Base-by-base conservation (phyloP, 2,888 invertebrate genomes). In the Epirrhoe tristata region DNA sequence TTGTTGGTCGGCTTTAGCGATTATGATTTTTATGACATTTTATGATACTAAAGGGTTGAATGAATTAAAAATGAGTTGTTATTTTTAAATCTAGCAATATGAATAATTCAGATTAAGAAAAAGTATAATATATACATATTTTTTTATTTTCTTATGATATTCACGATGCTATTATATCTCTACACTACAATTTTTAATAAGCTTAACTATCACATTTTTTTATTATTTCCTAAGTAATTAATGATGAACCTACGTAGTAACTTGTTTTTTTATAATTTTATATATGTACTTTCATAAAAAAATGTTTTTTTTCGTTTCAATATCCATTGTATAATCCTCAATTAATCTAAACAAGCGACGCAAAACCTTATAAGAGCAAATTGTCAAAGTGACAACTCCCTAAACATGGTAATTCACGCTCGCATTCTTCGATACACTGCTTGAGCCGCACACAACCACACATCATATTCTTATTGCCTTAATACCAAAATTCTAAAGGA, bases 331-430 rank as follows among this genome's bases (percentile, higher is more conserved):
- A 43, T 75, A 77, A 79, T 77, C 71, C 66, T 65, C 66, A 75
- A 80, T 76, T 79, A 80, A 80, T 80, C 80, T 79, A 65, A 78
- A 76, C 75, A 78, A 77, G 77, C 77, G 76, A 70, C 73, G 71
- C 73, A 74, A 84, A 85, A 79, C 82, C 83, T 81, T 89, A 87
- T 84, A 88, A 83, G 85, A 88, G 86, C 86, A 86, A 90, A 91
- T 88, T 87, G 90, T 88, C 88, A 90, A 89, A 88, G 82, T 89
- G 90, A 91, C 88, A 89, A 87, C 85, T 90, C 87, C 90, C 91
- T 89, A 91, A 93, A 84, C 90, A 90, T 87, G 88, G 90, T 91
- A 91, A 91, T 93, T 91, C 91, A 91, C 91, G 88, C 89, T 88
- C 85, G 88, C 93, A 92, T 93, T 93, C 91, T 93, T 93, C 87